Evolutionary conservation across 2,113 vertebrate species (phyloP).

Genomic region (Etheostoma spectabile): DNA sequence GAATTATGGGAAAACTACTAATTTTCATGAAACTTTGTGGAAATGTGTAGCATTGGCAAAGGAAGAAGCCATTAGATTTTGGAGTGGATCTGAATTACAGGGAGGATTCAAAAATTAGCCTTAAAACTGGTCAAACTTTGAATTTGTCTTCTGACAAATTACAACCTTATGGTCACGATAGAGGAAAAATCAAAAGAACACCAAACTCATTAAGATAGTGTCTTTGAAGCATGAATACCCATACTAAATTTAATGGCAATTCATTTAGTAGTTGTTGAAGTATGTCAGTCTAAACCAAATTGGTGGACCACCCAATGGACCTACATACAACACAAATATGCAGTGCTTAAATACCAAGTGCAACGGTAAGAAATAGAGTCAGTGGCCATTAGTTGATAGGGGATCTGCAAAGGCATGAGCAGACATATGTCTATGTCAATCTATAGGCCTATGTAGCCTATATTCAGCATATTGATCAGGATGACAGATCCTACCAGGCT

Average conservation of each 20-base stretch:
- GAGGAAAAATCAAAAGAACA: neutral
- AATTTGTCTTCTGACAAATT: neutral
- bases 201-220: neutral
- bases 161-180: neutral
- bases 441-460: neutral
- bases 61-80: no score
- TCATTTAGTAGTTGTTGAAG: neutral
- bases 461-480: slow-evolving; percentile 22
- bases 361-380: neutral
- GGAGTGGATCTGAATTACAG: no score
- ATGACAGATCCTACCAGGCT: slow-evolving; percentile 21
- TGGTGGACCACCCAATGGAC: neutral
- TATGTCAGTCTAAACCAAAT: no score
- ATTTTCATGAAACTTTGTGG: no score
- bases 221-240: neutral
- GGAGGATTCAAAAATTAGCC: no score
- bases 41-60: no score
- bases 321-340: neutral
- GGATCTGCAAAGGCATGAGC: neutral
- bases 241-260: neutral
- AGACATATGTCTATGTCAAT: slow-evolving; percentile 5
- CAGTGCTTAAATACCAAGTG: neutral
- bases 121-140: no score
- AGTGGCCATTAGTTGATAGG: neutral
- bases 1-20: no score